Conservation (phyloP, 2,113 vertebrate species). For the Uria aalge region DNA sequence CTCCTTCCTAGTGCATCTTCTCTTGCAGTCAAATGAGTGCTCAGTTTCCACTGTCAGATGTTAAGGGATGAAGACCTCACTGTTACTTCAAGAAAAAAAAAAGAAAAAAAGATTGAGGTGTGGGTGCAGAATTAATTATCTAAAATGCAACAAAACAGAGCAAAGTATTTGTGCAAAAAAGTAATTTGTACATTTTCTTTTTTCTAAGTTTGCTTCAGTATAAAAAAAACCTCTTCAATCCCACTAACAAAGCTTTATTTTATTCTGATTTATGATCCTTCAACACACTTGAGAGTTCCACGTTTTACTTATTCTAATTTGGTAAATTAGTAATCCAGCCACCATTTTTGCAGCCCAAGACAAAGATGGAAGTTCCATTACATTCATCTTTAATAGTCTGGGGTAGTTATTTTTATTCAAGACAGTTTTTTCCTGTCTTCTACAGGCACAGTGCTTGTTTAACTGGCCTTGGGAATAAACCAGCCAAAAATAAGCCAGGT, state of each 20-base stretch:
- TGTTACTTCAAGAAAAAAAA: background rate
- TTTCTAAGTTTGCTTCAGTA: slow-evolving; percentile 60
- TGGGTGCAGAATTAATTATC: slow-evolving; percentile 10
- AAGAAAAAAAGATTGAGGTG: background rate
- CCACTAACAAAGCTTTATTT: slow-evolving; percentile 18
- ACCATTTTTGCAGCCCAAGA: background rate
- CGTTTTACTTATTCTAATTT: background rate
- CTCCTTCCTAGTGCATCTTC: slow-evolving; percentile 29
- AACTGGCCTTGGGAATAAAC: background rate
- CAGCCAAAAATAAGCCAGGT: slow-evolving; percentile 32
- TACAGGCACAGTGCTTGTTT: slow-evolving; percentile 7
- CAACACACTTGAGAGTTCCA: background rate
- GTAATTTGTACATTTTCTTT: slow-evolving; percentile 27
- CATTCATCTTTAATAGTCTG: background rate
- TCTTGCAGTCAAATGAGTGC: slow-evolving; percentile 30
- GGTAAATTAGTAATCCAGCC: background rate
- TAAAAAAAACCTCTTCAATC: slow-evolving; percentile 43
- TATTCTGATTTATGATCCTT: background rate
- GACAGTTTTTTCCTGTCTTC: background rate
- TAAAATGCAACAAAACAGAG: slow-evolving; percentile 44
- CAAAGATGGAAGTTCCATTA: background rate
- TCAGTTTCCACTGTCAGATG: slow-evolving; percentile 9
- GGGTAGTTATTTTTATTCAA: background rate
- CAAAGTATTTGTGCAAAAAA: slow-evolving; percentile 28
- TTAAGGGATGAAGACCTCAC: slow-evolving; percentile 27